phyloP scores from a whole-genome alignment of 2,797 vertebrate species.

The Alfaro cultratus region DNA sequence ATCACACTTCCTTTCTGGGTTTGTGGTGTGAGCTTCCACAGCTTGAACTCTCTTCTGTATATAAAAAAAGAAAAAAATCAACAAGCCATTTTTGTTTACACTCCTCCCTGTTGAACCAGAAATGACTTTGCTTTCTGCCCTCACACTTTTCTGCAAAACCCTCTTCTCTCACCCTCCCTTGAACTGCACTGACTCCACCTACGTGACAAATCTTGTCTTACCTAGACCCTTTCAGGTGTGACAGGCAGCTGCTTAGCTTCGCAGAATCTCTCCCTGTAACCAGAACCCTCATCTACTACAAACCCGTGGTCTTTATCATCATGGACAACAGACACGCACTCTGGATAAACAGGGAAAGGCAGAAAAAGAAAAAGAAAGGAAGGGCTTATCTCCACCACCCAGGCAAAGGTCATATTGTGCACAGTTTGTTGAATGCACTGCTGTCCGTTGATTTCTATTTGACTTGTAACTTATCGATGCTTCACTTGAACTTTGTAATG shows the following conservation, averaged over 20 bases:
- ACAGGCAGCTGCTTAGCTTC: constrained; percentile 36
- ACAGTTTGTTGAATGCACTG: constrained; percentile 49
- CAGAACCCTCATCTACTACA: constrained; percentile 10
- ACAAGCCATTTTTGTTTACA: constrained; percentile 12
- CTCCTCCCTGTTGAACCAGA: constrained; percentile 14
- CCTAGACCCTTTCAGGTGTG: constrained; percentile 7
- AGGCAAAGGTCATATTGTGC: constrained; percentile 70
- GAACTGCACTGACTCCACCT: constrained; percentile 64
- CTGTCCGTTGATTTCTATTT: constrained; percentile 54
- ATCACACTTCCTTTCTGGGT: constrained; percentile 62
- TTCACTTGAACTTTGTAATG: constrained; percentile 64
- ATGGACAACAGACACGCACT: constrained; percentile 20
- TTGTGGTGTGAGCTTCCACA: constrained; percentile 17
- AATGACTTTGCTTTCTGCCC: constrained; percentile 21
- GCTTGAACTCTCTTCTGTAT: constrained; percentile 1
- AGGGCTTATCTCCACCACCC: constrained; percentile 55
- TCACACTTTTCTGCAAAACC: constrained; percentile 36
- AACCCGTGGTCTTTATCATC: constrained; percentile 18
- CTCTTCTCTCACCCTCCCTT: constrained; percentile 38
- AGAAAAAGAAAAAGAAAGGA: constrained; percentile 7
- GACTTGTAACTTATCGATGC: constrained; percentile 60
- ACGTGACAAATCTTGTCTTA: constrained; percentile 38
- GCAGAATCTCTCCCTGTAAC: constrained; percentile 9
- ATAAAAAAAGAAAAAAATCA: constrained; percentile 5
- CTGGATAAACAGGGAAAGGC: constrained; percentile 33